A percentile compares a stretch with the other conserved stretches of the same genome.
Evolutionary conservation across 1,140 invertebrate genomes (phyloP).

Genomic region (Drosophila tristis): DNA sequence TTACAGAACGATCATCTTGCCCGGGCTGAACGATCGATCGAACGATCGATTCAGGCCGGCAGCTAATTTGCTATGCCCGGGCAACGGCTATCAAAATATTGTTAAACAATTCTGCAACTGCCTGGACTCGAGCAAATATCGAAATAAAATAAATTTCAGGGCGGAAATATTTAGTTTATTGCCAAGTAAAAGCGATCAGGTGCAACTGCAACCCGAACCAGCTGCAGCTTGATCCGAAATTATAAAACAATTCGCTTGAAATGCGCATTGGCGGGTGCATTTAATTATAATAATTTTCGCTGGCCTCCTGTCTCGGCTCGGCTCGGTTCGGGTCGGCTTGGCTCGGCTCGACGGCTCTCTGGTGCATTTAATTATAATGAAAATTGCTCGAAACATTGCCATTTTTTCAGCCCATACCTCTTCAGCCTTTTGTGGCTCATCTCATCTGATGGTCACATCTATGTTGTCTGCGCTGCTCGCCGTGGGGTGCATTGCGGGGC

Average conservation of each 20-base stretch:
- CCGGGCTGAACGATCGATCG: conserved; percentile 3
- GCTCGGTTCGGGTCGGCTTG: background rate
- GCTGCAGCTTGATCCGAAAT: conserved; percentile 61
- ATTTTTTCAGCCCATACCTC: conserved; percentile 29
- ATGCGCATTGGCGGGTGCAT: conserved; percentile 80
- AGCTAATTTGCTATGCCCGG: conserved; percentile 76
- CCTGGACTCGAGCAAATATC: conserved; percentile 44
- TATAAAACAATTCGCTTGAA: conserved; percentile 80
- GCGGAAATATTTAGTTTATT: conserved; percentile 82
- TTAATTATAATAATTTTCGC: conserved; percentile 81
- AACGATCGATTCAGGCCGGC: conserved; percentile 26
- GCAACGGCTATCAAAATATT: conserved; percentile 75
- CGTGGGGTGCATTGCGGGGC: conserved; percentile 40
- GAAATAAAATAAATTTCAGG: conserved; percentile 69
- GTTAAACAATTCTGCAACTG: conserved; percentile 70
- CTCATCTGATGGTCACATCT: conserved; percentile 39
- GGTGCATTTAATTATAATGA: conserved; percentile 79
- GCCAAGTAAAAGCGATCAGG: conserved; percentile 51
- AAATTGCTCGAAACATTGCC: conserved; percentile 63
- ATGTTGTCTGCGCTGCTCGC: conserved; percentile 34
- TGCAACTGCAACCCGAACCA: conserved; percentile 39
- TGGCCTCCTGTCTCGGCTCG: conserved; percentile 26
- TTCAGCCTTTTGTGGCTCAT: conserved; percentile 18
- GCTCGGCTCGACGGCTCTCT: conserved; percentile 20
- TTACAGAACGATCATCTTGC: too few relatives aligned